Conservation (phyloP, 2,113 vertebrate genomes). For the Cyphomyrus plagiostoma region DNA sequence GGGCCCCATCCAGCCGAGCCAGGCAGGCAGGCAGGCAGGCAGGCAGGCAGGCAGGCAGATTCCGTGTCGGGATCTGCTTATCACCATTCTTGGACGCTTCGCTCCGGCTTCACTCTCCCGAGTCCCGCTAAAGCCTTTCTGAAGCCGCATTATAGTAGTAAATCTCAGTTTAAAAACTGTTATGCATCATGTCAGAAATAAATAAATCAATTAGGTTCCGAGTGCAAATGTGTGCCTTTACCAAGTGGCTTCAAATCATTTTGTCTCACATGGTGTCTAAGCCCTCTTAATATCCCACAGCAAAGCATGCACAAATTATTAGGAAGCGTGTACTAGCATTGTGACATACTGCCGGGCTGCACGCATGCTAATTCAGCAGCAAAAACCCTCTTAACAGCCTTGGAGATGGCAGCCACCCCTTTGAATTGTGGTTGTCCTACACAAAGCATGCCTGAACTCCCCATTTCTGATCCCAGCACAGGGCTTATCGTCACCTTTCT, state of each 20-base stretch:
- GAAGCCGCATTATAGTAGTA: conserved; percentile 54
- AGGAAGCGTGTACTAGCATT: conserved; percentile 47
- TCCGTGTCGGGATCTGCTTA: conserved; percentile 70
- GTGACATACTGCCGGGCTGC: conserved; percentile 38
- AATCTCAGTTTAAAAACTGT: conserved; percentile 55
- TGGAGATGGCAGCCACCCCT: conserved; percentile 29
- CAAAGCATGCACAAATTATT: conserved; percentile 53
- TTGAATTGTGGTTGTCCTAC: conserved; percentile 51
- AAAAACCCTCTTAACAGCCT: conserved; percentile 36
- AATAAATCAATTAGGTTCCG: conserved; percentile 58
- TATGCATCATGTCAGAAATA: conserved; percentile 55
- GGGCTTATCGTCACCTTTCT: conserved; percentile 32
- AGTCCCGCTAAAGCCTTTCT: conserved; percentile 44
- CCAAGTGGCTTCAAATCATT: conserved; percentile 47
- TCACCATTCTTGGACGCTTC: conserved; percentile 68
- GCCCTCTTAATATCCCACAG: conserved; percentile 48
- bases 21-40: conserved; percentile 53
- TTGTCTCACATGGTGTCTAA: conserved; percentile 48
- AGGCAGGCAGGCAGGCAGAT: conserved; percentile 54
- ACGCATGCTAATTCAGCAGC: conserved; percentile 39
- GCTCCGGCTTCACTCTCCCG: conserved; percentile 47
- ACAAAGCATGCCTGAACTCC: conserved; percentile 33
- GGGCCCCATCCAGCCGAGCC: conserved; percentile 61
- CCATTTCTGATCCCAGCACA: conserved; percentile 29
- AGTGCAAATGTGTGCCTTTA: conserved; percentile 37